Percentiles rank a stretch among this genome's conserved stretches.
phyloP scores from a whole-genome alignment of 2,797 vertebrate genomes.

The Paratrypauchen microcephalus region DNA sequence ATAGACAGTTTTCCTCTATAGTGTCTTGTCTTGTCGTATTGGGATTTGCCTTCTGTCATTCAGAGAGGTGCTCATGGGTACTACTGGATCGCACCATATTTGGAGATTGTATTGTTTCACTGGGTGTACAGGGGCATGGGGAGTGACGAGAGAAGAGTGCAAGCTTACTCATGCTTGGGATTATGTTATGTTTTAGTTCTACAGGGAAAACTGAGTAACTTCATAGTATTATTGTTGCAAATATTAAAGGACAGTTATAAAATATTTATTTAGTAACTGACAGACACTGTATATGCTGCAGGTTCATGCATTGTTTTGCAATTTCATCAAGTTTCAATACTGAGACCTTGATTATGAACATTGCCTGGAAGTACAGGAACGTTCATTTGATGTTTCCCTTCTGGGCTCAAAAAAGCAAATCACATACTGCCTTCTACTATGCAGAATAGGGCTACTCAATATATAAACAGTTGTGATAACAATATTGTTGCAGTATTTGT shows the following conservation, averaged over 20 bases:
- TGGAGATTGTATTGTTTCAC: background rate
- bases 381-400: background rate
- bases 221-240: constrained; percentile 7
- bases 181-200: background rate
- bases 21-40: constrained; percentile 6
- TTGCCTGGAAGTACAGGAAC: background rate
- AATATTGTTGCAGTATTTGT: too few species aligned
- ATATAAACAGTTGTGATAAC: too few species aligned
- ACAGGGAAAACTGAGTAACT: background rate
- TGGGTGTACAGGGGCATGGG: background rate
- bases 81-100: background rate
- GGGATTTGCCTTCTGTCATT: constrained; percentile 4
- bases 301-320: background rate
- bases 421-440: background rate
- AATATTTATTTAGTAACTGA: too few species aligned
- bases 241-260: background rate
- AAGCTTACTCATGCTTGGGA: background rate
- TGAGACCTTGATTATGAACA: background rate
- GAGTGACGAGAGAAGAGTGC: background rate
- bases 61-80: background rate
- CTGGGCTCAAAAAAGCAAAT: background rate
- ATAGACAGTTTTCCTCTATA: background rate
- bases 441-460: background rate
- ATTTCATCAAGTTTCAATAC: background rate
- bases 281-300: background rate